Evolutionary conservation across 2,797 vertebrate genomes (phyloP).

Genomic region (Hipposideros larvatus): DNA sequence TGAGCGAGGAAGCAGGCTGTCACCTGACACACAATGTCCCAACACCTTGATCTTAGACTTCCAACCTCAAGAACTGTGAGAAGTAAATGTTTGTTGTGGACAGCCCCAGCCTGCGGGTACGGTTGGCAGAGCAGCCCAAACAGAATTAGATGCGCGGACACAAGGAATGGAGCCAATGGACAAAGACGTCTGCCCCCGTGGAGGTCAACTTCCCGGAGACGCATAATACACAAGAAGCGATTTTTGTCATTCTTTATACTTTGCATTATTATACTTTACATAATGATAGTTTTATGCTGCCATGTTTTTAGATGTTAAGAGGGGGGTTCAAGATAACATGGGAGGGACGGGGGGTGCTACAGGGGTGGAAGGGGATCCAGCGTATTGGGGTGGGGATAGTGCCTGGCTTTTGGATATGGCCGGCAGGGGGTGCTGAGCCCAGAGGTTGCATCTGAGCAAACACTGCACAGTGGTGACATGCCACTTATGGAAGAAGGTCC

Average conservation of each 20-base stretch:
- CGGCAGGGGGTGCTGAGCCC: background rate
- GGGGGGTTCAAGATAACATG: no score
- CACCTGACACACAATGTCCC: background rate
- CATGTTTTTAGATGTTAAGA: background rate
- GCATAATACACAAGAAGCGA: no score
- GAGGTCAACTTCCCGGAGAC: background rate
- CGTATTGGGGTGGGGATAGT: no score
- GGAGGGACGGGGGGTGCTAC: no score
- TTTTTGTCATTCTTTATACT: background rate
- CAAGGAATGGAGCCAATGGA: background rate
- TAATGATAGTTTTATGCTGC: background rate
- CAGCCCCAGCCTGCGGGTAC: rapidly evolving
- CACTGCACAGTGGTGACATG: rapidly evolving
- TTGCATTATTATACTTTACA: background rate
- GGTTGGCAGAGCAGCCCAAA: background rate
- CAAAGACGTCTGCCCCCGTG: no score
- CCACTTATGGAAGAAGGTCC: rapidly evolving
- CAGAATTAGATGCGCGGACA: no score
- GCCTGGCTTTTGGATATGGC: no score
- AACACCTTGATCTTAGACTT: background rate
- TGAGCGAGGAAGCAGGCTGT: rapidly evolving
- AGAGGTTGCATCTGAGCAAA: no score
- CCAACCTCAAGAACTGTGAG: background rate
- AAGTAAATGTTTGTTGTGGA: background rate
- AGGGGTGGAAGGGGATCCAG: background rate